These are phyloP conservation scores for Scaptomyza cyrtandrae DNA, from an alignment of 2,888 invertebrate species.

Conservation along the genomic window DNA sequence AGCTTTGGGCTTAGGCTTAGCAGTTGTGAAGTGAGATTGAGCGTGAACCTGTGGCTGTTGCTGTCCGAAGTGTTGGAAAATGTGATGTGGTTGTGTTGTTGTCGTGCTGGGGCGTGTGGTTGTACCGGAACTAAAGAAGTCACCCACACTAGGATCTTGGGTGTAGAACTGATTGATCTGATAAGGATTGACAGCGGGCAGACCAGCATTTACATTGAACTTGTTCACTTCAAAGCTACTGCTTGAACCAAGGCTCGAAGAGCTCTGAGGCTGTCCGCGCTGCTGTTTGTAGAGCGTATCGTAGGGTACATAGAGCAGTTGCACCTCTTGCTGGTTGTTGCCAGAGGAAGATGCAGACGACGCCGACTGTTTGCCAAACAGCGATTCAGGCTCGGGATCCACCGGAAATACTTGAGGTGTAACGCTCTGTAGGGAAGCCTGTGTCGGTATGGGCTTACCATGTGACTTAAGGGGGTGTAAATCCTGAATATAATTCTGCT, in stretches of 20 bases:
- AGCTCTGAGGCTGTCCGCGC: slow-evolving; percentile 53
- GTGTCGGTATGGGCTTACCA: slow-evolving; percentile 74
- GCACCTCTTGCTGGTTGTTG: slow-evolving; percentile 87
- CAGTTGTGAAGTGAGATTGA: slow-evolving; percentile 82
- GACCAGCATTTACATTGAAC: slow-evolving; percentile 75
- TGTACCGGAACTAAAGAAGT: slow-evolving; percentile 70
- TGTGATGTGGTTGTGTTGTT: slow-evolving; percentile 76
- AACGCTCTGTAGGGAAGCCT: slow-evolving; percentile 74
- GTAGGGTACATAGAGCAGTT: slow-evolving; percentile 92
- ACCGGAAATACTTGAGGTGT: slow-evolving; percentile 77
- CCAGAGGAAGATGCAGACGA: slow-evolving; percentile 50
- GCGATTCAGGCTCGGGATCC: slow-evolving; percentile 64
- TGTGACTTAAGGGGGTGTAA: slow-evolving; percentile 73
- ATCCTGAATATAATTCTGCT: slow-evolving; percentile 81
- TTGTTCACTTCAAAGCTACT: slow-evolving; percentile 75
- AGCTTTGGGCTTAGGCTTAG: slow-evolving; percentile 88
- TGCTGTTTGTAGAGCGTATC: slow-evolving; percentile 88
- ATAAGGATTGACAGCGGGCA: slow-evolving; percentile 84
- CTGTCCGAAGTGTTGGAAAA: slow-evolving; percentile 81
- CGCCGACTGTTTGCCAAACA: slow-evolving; percentile 66
- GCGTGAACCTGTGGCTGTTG: slow-evolving; percentile 81
- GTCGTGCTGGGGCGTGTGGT: slow-evolving; percentile 79
- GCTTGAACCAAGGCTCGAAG: slow-evolving; percentile 41
- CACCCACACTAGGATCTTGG: slow-evolving; percentile 74
- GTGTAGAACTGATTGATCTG: slow-evolving; percentile 85